Conservation (phyloP, 2,888 invertebrate genomes). For the Stenoptilia bipunctidactyla region DNA sequence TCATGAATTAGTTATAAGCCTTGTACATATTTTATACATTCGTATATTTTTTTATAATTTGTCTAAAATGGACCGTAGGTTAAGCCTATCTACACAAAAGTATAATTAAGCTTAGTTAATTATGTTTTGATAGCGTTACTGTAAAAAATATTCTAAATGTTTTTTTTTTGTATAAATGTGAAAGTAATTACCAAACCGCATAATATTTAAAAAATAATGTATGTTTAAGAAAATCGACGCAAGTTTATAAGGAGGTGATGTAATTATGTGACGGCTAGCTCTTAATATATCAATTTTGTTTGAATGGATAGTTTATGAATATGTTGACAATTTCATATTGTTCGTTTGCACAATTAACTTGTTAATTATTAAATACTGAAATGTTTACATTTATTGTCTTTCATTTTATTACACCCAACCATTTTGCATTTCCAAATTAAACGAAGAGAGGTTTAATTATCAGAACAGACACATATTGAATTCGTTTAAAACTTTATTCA, state of each 20-base stretch:
- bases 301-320: conserved; percentile 62
- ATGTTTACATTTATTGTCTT: conserved; percentile 20
- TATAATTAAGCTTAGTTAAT: background rate
- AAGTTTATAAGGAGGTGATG: conserved; percentile 14
- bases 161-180: conserved; percentile 22
- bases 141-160: conserved; percentile 1
- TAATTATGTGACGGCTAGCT: background rate
- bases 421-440: background rate
- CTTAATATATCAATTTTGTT: conserved; percentile 48
- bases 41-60: no score
- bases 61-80: background rate
- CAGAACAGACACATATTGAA: no score
- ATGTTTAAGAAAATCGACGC: conserved; percentile 16
- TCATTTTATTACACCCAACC: conserved; percentile 2
- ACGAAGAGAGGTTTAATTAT: background rate
- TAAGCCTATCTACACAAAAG: background rate
- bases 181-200: conserved; percentile 40
- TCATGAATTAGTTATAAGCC: no score
- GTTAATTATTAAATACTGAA: conserved; percentile 49
- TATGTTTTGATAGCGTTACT: background rate
- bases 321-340: conserved; percentile 48
- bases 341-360: conserved; percentile 55
- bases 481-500: background rate
- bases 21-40: no score
- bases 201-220: conserved; percentile 8